These are phyloP conservation scores for Aurelia coerulea DNA, from an alignment of 30 jellyfish, hydroid and myxozoan genomes.

Conservation along the genomic window DNA sequence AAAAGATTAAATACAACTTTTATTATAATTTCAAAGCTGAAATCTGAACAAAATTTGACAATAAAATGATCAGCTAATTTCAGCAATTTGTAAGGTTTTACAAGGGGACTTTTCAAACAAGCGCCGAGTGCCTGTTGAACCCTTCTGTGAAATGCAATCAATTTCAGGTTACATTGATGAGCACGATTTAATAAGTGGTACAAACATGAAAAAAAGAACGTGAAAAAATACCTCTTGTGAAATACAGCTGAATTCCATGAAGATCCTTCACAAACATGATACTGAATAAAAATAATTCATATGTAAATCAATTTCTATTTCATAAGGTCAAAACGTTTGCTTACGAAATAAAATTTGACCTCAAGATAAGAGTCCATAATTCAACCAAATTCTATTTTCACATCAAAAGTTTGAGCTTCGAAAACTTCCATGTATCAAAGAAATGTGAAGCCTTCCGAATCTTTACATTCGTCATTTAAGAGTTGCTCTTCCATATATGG, in stretches of 20 bases:
- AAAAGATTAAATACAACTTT: too few species aligned
- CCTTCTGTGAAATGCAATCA: not conserved
- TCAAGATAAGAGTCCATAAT: too few species aligned
- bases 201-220: not conserved
- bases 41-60: not conserved
- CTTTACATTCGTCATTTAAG: too few species aligned
- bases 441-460: too few species aligned
- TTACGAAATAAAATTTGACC: too few species aligned
- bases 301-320: not conserved
- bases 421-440: too few species aligned
- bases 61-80: not conserved
- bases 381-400: too few species aligned
- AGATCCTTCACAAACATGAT: slow-evolving; percentile 51
- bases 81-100: not conserved
- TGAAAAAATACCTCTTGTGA: slow-evolving; percentile 37
- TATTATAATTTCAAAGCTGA: too few species aligned
- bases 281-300: slow-evolving; percentile 5
- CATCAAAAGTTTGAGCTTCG: too few species aligned
- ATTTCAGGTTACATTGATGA: not conserved
- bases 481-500: too few species aligned
- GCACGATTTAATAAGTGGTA: not conserved
- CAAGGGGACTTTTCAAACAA: not conserved
- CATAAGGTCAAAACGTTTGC: not conserved
- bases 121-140: not conserved
- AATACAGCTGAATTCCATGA: slow-evolving; percentile 37